Percentiles rank a stretch among this genome's conserved stretches.
phyloP scores from a whole-genome alignment of 2,888 invertebrate genomes.

The Harpagoxenus sublaevis region DNA sequence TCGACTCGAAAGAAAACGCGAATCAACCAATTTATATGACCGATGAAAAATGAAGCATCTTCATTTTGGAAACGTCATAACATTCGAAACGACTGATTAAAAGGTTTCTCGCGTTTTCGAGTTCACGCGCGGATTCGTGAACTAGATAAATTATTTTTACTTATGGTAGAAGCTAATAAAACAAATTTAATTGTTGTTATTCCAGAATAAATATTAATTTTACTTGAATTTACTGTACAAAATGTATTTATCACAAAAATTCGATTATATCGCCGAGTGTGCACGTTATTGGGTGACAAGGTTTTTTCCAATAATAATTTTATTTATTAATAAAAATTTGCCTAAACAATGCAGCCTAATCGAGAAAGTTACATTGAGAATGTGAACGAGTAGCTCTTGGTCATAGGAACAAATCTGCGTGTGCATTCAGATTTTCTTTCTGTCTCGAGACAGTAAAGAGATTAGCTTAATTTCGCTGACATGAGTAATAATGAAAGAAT shows the following conservation, averaged over 20 bases:
- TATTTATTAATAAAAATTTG: constrained; percentile 16
- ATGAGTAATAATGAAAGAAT: constrained; percentile 49
- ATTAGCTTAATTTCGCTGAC: constrained; percentile 47
- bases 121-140: not conserved
- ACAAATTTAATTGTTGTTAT: constrained; percentile 1
- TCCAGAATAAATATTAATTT: constrained; percentile 19
- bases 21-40: not conserved
- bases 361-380: constrained; percentile 8
- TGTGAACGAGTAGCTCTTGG: not conserved
- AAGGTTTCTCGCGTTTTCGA: not conserved
- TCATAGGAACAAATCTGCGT: constrained; percentile 14
- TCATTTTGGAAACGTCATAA: not conserved
- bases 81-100: constrained; percentile 6
- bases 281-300: not conserved
- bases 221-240: not conserved
- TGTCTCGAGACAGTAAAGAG: not conserved
- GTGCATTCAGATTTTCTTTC: constrained; percentile 22
- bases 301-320: constrained; percentile 1
- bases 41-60: not conserved
- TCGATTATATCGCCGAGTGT: not conserved
- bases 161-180: constrained; percentile 6
- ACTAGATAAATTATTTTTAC: constrained; percentile 17
- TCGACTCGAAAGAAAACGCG: constrained; percentile 6
- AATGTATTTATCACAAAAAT: constrained; percentile 28
- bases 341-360: constrained; percentile 38